Percentiles rank a stretch among this genome's conserved stretches.
Conservation (phyloP, 2,888 invertebrate species). For the Pandemis cinnamomeana region DNA sequence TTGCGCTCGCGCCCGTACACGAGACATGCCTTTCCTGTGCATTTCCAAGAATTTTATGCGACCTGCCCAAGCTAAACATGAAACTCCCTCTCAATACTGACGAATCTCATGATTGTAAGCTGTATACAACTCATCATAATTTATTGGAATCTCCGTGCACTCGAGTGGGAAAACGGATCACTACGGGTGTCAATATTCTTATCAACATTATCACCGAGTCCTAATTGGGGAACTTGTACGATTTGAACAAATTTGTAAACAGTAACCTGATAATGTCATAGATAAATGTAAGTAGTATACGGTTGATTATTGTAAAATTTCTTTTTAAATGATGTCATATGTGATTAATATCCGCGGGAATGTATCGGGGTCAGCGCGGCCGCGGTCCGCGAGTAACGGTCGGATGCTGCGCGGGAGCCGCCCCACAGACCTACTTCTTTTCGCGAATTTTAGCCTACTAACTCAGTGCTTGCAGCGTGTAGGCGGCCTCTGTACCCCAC, state of each 20-base stretch:
- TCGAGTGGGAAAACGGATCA: constrained; percentile 2
- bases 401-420: constrained; percentile 59
- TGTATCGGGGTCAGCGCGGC: constrained; percentile 77
- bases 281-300: neutral
- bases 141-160: neutral
- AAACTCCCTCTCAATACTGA: constrained; percentile 3
- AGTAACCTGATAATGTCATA: neutral
- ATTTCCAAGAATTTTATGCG: constrained; percentile 35
- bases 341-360: constrained; percentile 57
- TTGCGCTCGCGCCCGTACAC: constrained; percentile 24
- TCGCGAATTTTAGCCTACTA: constrained; percentile 58
- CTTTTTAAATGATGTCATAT: constrained; percentile 19
- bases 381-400: constrained; percentile 66
- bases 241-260: constrained; percentile 13
- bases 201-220: constrained; percentile 3
- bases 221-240: constrained; percentile 5
- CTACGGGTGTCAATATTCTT: neutral
- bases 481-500: neutral
- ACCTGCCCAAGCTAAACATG: constrained; percentile 11
- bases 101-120: neutral
- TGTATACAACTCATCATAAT: neutral
- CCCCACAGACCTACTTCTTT: constrained; percentile 58
- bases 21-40: constrained; percentile 37
- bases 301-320: constrained; percentile 3
- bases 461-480: constrained; percentile 1